Evolutionary conservation across 2,888 invertebrate genomes (phyloP), one percentile per base, ranked within the genome.

Genomic region (Tetranychus truncatus): DNA sequence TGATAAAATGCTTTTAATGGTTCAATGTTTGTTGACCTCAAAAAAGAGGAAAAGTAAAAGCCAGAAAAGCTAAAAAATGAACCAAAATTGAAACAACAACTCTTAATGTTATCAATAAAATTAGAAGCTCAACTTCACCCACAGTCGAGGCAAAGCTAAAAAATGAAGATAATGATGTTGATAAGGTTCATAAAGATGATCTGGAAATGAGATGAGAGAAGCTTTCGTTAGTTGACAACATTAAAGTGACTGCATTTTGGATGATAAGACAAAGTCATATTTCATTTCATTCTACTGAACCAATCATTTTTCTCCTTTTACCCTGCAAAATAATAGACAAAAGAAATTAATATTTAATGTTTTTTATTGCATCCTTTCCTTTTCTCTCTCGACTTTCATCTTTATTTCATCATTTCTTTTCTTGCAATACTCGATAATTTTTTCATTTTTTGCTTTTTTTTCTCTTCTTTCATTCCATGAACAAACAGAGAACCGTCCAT

Each of bases 401-500:
- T 15, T 55, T 55, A 55, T 34, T 34, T 55, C 55, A 55, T 55
- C 11, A 55, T 55, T 9, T 55, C 55, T 15, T 55, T 55, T 55
- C 34, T 34, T 34, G 34, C 5, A 34, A 34, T 34, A 5, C 5
- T 34, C 7, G 55, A 55, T 55, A 55, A 55, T 55, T 55, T 55
- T 55, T 15, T 15, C 9, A 55, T 55, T 55, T 15, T 34, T 34
- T n/a, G n/a, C 15, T 1, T 15, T 55, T 15, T 15, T 15, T 15
- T 55, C 0, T 55, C 1, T 2, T 55, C 55, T 15, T 15, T 55
- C 1, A 1, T 55, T 6, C 6, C 11, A 15, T 55, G 55, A 15
- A 55, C 15, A 2, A 15, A 55, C 55, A 55, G 55, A 55, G 15
- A 55, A 15, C 55, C 55, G 55, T 55, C 55, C 79, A 9, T 81